phyloP scores from a whole-genome alignment of 1,140 invertebrate genomes.

The Streblospio benedicti region DNA sequence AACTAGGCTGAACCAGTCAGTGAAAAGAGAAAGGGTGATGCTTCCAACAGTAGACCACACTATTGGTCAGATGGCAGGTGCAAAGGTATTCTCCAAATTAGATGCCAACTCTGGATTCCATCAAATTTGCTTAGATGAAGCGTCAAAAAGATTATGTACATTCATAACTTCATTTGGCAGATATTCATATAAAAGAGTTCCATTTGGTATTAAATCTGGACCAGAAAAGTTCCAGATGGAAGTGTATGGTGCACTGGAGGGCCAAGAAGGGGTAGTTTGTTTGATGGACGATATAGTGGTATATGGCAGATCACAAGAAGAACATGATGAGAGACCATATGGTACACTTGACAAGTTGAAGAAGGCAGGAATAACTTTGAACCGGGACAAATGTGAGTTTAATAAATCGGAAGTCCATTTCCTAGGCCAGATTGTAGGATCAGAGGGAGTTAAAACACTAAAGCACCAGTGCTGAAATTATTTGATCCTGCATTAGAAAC shows the following conservation, averaged over 20 bases:
- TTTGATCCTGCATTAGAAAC: slow-evolving; percentile 23
- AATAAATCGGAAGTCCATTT: slow-evolving; percentile 26
- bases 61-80: slow-evolving; percentile 27
- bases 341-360: slow-evolving; percentile 32
- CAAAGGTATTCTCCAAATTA: slow-evolving; percentile 46
- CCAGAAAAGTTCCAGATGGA: slow-evolving; percentile 36
- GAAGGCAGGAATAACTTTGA: slow-evolving; percentile 37
- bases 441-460: no score
- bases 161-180: slow-evolving; percentile 21
- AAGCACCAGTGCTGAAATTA: slow-evolving; percentile 24
- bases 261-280: slow-evolving; percentile 34
- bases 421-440: no score
- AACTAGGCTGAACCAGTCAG: slow-evolving; percentile 10
- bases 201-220: slow-evolving; percentile 22
- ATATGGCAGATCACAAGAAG: not conserved
- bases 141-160: slow-evolving; percentile 17
- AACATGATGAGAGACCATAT: slow-evolving; percentile 2
- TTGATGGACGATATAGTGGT: slow-evolving; percentile 30
- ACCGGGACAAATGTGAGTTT: no score
- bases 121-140: slow-evolving; percentile 8
- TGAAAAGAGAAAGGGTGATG: slow-evolving; percentile 4
- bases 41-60: slow-evolving; percentile 16
- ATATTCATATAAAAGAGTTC: slow-evolving; percentile 18
- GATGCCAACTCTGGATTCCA: slow-evolving; percentile 48
- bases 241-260: slow-evolving; percentile 30